A percentile compares a stretch with the other conserved stretches of the same genome.
Conservation (phyloP, 2,113 vertebrate species). For the Osmerus eperlanus region DNA sequence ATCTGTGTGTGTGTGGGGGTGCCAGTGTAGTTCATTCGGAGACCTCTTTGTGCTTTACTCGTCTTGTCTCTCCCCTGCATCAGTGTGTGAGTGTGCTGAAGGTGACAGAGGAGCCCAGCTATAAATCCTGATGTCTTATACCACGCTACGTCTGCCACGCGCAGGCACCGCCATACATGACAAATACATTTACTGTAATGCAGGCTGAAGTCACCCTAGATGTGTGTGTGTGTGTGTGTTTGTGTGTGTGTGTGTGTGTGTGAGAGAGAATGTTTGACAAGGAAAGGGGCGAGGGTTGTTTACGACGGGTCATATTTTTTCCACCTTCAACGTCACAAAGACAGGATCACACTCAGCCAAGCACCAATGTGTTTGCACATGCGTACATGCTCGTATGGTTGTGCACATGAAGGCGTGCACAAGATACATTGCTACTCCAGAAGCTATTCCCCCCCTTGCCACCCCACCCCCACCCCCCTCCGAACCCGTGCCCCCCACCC, state of each 20-base stretch:
- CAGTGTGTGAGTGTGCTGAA: neutral
- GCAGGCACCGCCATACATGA: too few species aligned
- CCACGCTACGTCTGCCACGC: neutral
- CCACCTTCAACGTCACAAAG: too few species aligned
- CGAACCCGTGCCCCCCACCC: neutral
- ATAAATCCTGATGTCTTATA: neutral
- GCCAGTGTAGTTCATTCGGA: neutral
- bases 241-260: too few species aligned
- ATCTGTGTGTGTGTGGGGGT: neutral
- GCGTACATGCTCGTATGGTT: neutral
- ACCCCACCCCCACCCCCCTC: neutral
- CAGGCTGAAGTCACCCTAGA: slow-evolving; percentile 9
- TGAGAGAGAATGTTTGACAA: too few species aligned
- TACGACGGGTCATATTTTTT: too few species aligned
- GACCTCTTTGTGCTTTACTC: neutral
- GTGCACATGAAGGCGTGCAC: too few species aligned
- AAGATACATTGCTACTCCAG: neutral
- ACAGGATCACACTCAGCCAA: too few species aligned
- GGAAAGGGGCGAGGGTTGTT: too few species aligned
- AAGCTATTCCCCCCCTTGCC: neutral
- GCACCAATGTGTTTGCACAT: too few species aligned
- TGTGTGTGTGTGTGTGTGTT: too few species aligned
- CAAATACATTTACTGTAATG: too few species aligned
- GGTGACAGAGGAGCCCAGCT: neutral
- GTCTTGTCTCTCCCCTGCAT: neutral